Evolutionary conservation across 2,113 vertebrate genomes (phyloP).

Genomic region (Sinosuthora webbiana): DNA sequence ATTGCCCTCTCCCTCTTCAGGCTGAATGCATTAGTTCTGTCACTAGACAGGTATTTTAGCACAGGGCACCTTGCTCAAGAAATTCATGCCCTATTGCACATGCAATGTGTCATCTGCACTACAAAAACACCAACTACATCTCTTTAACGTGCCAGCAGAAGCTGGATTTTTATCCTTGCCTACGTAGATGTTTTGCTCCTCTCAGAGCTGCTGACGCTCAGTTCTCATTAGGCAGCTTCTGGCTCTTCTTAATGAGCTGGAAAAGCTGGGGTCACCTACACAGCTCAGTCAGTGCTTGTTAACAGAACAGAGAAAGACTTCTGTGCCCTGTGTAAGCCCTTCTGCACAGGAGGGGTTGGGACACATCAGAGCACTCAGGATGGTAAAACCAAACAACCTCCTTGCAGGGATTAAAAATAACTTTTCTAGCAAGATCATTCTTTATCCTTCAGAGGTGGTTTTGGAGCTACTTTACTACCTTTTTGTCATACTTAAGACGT

Average conservation of each 20-base stretch:
- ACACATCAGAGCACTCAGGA: neutral
- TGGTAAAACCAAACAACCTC: neutral
- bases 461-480: neutral
- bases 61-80: neutral
- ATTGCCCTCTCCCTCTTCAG: neutral
- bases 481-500: neutral
- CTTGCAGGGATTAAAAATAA: neutral
- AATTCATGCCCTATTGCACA: slow-evolving; percentile 19
- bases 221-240: slow-evolving; percentile 15
- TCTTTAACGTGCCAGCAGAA: neutral
- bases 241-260: slow-evolving; percentile 8
- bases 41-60: neutral
- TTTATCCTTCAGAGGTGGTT: neutral
- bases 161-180: neutral
- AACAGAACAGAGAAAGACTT: neutral
- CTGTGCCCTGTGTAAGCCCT: neutral
- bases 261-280: slow-evolving; percentile 6
- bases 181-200: neutral
- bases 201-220: neutral
- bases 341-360: neutral
- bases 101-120: neutral
- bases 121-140: neutral
- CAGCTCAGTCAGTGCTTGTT: neutral
- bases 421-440: neutral
- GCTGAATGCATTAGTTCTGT: neutral